Evolutionary conservation across 2,113 vertebrate species (phyloP), one percentile per base, ranked within the genome.

Genomic region (Sapayoa aenigma): DNA sequence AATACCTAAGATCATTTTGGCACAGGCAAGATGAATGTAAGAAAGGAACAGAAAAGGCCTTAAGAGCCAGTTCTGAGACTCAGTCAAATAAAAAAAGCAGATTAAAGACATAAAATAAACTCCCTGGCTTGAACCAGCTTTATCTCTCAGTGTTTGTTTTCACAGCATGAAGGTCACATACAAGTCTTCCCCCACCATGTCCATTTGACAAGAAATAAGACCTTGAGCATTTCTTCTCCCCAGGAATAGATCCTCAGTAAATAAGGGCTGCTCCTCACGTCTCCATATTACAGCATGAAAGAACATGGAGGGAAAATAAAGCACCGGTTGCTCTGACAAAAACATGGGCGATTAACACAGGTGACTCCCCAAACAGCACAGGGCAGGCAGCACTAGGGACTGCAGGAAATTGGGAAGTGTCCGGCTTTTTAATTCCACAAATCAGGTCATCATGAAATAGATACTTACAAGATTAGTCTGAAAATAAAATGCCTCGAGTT

Each of bases 141-240:
- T 22, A 6, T 42, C 46, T 72, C 49, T 46, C 55, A 6, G n/a
- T 25, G 66, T 63, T 72, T 71, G 28, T 68, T 91, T 90, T 74
- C 47, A 76, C 15, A 4, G 33, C 55, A 74, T 4, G 56, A 89
- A 94, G 82, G 71, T 93, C 93, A 90, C 72, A 44, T 8, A 31
- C 7, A 42, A 1, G 2, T 55, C 60, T 87, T 66, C 27, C 49
- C 73, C n/a, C 1, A 2, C 30, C 55, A 63, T 0, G 1, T 47
- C 55, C 25, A 13, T 30, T 0, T 67, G 85, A 91, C 68, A 79
- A 65, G 74, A 85, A 80, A 58, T 50, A 31, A 71, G 85, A 80
- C 56, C 75, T 49, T 55, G 59, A 80, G 55, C 33, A 9, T 18
- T 19, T 65, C 65, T 78, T 80, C 41, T 69, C 35, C 41, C 62